phyloP scores from a whole-genome alignment of 2,888 invertebrate species.

The Orthosia gracilis region DNA sequence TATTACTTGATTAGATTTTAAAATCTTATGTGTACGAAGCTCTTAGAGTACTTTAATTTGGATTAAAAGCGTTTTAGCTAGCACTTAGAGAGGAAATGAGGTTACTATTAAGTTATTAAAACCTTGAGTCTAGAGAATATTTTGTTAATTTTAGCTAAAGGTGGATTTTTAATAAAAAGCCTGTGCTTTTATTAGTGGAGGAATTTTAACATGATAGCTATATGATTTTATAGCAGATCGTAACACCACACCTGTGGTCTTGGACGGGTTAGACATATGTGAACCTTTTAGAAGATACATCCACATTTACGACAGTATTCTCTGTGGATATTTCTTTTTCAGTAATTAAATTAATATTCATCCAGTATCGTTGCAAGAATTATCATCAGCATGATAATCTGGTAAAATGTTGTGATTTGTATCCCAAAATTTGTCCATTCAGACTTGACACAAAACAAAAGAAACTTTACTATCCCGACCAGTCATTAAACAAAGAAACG shows the following conservation, averaged over 20 bases:
- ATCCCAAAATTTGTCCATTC: constrained; percentile 3
- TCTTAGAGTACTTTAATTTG: constrained; percentile 20
- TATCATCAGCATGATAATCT: neutral
- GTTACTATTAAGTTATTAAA: constrained; percentile 20
- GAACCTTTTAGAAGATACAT: too few species aligned
- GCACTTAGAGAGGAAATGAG: constrained; percentile 18
- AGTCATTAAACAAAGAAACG: constrained; percentile 22
- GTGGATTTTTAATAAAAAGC: neutral
- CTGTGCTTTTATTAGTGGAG: neutral
- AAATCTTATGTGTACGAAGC: constrained; percentile 13
- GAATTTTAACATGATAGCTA: neutral
- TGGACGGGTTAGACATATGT: too few species aligned
- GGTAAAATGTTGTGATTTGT: neutral
- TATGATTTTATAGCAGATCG: too few species aligned
- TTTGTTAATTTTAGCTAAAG: constrained; percentile 11
- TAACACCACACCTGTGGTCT: too few species aligned
- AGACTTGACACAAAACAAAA: neutral
- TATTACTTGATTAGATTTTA: constrained; percentile 25
- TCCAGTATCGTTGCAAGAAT: neutral
- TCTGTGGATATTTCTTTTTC: neutral
- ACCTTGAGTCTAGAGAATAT: neutral
- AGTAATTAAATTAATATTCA: too few species aligned
- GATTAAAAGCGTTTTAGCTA: constrained; percentile 34
- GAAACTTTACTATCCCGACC: constrained; percentile 7
- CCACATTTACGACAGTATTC: too few species aligned